Conservation (phyloP, 2,797 vertebrate species). For the Dryobates pubescens region DNA sequence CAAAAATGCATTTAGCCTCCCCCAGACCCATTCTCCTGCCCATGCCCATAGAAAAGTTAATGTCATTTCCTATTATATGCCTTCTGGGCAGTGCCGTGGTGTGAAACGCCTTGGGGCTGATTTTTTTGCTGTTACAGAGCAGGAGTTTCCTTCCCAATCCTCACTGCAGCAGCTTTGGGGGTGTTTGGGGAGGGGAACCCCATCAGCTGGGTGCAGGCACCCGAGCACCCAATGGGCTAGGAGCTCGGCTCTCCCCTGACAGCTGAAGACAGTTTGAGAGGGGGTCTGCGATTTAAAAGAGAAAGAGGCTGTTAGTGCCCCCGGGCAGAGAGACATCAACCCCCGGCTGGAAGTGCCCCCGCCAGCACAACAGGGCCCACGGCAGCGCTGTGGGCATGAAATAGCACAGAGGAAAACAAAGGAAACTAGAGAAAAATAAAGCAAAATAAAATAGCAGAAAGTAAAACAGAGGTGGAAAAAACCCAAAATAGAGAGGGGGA, state of each 20-base stretch:
- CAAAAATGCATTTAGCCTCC: neutral
- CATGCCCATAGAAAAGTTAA: neutral
- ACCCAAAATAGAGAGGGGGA: too few species aligned
- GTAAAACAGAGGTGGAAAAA: too few species aligned
- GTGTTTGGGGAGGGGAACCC: neutral
- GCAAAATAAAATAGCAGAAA: too few species aligned
- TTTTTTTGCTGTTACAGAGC: neutral
- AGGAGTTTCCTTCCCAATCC: neutral
- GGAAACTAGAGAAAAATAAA: neutral
- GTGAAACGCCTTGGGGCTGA: neutral
- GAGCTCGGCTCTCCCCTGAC: conserved; percentile 91
- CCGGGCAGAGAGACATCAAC: too few species aligned
- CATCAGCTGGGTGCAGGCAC: neutral
- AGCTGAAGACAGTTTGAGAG: conserved; percentile 90
- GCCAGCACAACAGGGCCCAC: too few species aligned
- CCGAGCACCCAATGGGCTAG: conserved; percentile 67
- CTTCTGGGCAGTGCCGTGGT: neutral
- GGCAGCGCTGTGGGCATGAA: neutral
- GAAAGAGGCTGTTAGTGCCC: conserved; percentile 68
- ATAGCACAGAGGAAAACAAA: neutral
- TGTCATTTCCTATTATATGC: neutral
- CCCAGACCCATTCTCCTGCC: neutral
- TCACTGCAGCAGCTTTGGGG: neutral
- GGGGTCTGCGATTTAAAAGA: conserved; percentile 90
- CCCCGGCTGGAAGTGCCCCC: neutral